These are phyloP conservation scores for Aurelia aurita DNA, from an alignment of 30 jellyfish, hydroid and myxozoan species.

Conservation along the genomic window DNA sequence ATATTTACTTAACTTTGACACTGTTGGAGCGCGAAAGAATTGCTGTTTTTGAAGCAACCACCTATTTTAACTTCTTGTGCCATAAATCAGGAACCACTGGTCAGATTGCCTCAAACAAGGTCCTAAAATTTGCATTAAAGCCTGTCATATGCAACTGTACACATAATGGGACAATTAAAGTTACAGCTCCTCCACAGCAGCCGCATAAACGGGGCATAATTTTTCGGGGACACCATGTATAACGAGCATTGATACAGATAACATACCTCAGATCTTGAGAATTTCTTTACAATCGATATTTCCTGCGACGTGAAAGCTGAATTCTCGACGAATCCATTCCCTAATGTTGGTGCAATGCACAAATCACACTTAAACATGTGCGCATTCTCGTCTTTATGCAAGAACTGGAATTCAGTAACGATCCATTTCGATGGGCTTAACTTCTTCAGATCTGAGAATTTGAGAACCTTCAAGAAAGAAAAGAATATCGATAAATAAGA, in stretches of 20 bases:
- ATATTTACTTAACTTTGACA: no score
- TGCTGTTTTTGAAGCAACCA: no score
- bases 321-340: background rate
- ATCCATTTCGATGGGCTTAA: slow-evolving; percentile 54
- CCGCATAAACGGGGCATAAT: no score
- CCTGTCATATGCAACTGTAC: no score
- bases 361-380: slow-evolving; percentile 40
- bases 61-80: no score
- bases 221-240: no score
- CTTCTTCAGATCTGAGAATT: slow-evolving; percentile 39
- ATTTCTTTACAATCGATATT: slow-evolving; percentile 20
- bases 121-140: no score
- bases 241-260: background rate
- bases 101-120: no score
- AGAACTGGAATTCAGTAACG: slow-evolving; percentile 48
- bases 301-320: slow-evolving; percentile 56
- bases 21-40: no score
- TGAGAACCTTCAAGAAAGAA: slow-evolving; percentile 16
- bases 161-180: no score
- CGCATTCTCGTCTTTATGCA: slow-evolving; percentile 21
- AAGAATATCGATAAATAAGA: background rate
- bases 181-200: no score
- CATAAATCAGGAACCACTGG: no score
- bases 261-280: slow-evolving; percentile 47
- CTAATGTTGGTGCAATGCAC: slow-evolving; percentile 27